Percentiles rank a stretch among this genome's conserved stretches.
Conservation (phyloP, 2,113 vertebrate species). For the Theristicus caerulescens region DNA sequence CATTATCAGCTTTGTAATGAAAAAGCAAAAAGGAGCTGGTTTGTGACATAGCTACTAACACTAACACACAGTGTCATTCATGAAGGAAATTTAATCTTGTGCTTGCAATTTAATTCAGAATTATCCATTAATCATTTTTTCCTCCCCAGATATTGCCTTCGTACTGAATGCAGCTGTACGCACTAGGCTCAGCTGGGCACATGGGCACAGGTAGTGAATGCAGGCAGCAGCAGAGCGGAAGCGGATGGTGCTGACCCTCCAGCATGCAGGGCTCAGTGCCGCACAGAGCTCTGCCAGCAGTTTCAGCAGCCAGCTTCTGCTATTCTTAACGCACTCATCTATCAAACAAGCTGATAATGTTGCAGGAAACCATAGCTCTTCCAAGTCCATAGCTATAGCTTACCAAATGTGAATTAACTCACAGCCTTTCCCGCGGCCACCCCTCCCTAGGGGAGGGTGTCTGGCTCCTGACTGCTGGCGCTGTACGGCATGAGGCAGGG, state of each 20-base stretch:
- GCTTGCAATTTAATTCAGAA: background rate
- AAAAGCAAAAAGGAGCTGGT: background rate
- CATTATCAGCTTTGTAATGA: background rate
- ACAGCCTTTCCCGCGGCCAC: background rate
- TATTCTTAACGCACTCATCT: fast-evolving
- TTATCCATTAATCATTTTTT: background rate
- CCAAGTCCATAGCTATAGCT: background rate
- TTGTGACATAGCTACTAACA: background rate
- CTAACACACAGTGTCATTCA: constrained; percentile 6
- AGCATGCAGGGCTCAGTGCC: fast-evolving
- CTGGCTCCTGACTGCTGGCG: background rate
- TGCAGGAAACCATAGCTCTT: background rate
- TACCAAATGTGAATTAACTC: fast-evolving
- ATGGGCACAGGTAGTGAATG: fast-evolving
- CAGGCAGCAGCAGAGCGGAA: fast-evolving
- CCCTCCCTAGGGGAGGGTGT: background rate
- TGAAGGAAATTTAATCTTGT: constrained; percentile 9
- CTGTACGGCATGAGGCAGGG: fast-evolving
- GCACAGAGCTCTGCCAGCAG: background rate
- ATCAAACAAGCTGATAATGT: background rate
- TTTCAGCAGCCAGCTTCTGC: background rate
- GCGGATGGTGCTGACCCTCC: background rate
- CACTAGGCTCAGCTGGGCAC: background rate
- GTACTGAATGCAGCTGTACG: fast-evolving
- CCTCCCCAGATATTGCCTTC: background rate